Percentiles rank a stretch among this genome's conserved stretches.
phyloP scores from a whole-genome alignment of 1,140 invertebrate genomes.

The Thaumetopoea pityocampa region DNA sequence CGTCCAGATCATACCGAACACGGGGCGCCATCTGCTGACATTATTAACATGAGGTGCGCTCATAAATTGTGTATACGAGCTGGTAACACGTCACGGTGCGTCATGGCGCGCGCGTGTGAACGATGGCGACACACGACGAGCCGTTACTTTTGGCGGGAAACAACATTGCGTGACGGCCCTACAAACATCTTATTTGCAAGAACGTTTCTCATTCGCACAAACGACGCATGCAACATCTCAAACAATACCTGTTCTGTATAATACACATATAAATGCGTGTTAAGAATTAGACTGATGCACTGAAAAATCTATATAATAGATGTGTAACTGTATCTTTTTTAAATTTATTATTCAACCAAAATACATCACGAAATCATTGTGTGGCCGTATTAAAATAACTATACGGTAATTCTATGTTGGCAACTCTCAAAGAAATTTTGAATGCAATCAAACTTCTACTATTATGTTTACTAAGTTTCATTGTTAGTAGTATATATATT shows the following conservation, averaged over 20 bases:
- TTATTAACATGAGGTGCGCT: slow-evolving; percentile 37
- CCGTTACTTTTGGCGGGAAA: slow-evolving; percentile 29
- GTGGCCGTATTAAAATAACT: too few relatives aligned
- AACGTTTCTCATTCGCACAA: slow-evolving; percentile 22
- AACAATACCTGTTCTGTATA: slow-evolving; percentile 38
- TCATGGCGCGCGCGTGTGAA: slow-evolving; percentile 16
- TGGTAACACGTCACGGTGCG: slow-evolving; percentile 28
- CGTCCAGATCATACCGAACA: slow-evolving; percentile 15
- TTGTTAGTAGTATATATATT: too few relatives aligned
- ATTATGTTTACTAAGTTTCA: too few relatives aligned
- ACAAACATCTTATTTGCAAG: too few relatives aligned
- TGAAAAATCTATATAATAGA: not conserved
- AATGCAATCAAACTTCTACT: too few relatives aligned
- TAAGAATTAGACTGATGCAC: slow-evolving; percentile 4
- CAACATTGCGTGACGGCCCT: slow-evolving; percentile 32
- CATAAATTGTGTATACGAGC: slow-evolving; percentile 46
- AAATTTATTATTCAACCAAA: not conserved
- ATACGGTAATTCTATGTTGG: too few relatives aligned
- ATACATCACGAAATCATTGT: too few relatives aligned
- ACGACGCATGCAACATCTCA: slow-evolving; percentile 44
- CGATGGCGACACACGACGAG: slow-evolving; percentile 16
- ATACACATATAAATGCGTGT: slow-evolving; percentile 11
- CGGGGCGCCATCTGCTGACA: slow-evolving; percentile 14
- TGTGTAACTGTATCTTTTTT: not conserved
- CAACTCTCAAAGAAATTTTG: too few relatives aligned